A percentile compares a stretch with the other conserved stretches of the same genome.
Conservation (phyloP, 2,797 vertebrate species). For the Neosilurus hyrtlii region DNA sequence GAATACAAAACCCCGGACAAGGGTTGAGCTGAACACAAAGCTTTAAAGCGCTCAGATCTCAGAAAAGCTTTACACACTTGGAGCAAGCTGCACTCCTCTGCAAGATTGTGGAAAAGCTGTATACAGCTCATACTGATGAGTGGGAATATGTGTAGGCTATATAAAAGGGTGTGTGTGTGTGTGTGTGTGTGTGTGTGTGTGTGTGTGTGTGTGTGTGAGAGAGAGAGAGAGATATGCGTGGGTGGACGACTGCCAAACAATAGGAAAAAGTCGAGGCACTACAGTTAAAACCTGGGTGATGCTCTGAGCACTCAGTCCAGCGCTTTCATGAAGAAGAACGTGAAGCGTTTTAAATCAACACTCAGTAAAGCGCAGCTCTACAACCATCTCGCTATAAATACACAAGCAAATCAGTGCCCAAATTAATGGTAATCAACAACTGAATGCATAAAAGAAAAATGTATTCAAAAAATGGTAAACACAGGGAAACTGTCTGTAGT, state of each 20-base stretch:
- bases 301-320: neutral
- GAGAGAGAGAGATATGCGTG: no score
- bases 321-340: neutral
- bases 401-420: neutral
- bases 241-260: neutral
- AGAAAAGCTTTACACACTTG: neutral
- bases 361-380: neutral
- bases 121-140: constrained; percentile 29
- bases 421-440: neutral
- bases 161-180: constrained; percentile 36
- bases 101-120: neutral
- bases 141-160: constrained; percentile 46
- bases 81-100: constrained; percentile 8
- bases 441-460: neutral
- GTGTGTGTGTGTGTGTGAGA: no score
- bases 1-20: neutral
- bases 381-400: neutral
- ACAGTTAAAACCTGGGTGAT: neutral
- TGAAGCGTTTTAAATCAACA: neutral
- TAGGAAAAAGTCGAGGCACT: neutral
- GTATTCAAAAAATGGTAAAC: neutral
- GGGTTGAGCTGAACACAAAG: neutral
- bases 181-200: constrained; percentile 3
- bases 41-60: neutral
- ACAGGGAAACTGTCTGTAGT: neutral